Evolutionary conservation across 1,140 invertebrate genomes (phyloP).

Genomic region (Dreissena rostriformis): DNA sequence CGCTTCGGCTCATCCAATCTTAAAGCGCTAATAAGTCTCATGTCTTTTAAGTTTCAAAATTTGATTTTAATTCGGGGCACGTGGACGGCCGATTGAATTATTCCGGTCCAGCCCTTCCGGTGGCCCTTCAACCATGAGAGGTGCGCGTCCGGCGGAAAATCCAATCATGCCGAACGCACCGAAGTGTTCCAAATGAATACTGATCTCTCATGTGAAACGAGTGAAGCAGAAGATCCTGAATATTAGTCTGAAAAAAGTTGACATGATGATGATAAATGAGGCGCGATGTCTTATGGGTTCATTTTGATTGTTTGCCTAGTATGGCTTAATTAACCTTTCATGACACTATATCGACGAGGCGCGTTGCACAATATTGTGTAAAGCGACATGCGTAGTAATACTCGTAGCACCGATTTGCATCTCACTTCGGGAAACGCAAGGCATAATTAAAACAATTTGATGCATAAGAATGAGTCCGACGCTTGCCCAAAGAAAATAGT

Average conservation of each 20-base stretch:
- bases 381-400: conserved; percentile 55
- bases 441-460: conserved; percentile 56
- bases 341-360: conserved; percentile 31
- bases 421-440: conserved; percentile 40
- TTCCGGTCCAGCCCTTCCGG: conserved; percentile 28
- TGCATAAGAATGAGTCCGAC: conserved; percentile 50
- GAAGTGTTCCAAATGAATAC: conserved; percentile 55
- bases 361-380: conserved; percentile 60
- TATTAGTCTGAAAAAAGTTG: conserved; percentile 57
- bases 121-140: conserved; percentile 32
- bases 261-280: conserved; percentile 59
- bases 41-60: conserved; percentile 58
- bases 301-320: conserved; percentile 46
- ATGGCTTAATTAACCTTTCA: conserved; percentile 52
- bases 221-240: conserved; percentile 50
- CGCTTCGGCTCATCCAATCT: conserved; percentile 22
- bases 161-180: conserved; percentile 39
- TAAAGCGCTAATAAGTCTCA: conserved; percentile 47
- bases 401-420: conserved; percentile 36
- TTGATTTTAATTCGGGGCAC: conserved; percentile 58
- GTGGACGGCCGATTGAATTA: conserved; percentile 52
- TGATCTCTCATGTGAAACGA: conserved; percentile 45
- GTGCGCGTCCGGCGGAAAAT: conserved; percentile 52
- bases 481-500: conserved; percentile 51
- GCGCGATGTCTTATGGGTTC: conserved; percentile 45